Evolutionary conservation across 2,113 vertebrate genomes (phyloP), one percentile per base, ranked within the genome.

Genomic region (Scomber japonicus): DNA sequence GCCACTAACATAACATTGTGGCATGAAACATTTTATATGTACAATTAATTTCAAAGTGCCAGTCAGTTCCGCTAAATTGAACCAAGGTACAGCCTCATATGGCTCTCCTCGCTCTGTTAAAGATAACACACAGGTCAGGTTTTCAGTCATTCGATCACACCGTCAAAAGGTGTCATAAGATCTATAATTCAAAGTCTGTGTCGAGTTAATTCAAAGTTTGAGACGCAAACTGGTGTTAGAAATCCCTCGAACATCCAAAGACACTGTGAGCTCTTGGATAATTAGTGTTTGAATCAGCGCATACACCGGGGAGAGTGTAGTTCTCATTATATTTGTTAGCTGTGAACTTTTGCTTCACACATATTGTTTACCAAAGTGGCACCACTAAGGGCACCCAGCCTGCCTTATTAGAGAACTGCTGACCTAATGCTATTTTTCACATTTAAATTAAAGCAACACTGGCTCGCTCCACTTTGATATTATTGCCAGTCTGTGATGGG

Each of bases 271-370:
- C 51, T 75, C 55, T 57, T 21, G 45, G 56, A 54, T 85, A 79
- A 86, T 86, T 79, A 78, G 59, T 16, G n/a, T 78, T 72, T 64
- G 71, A 74, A 75, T 87, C 73, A 49, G 50, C 40, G 46, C 45
- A 19, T 44, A 49, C 72, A 49, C 27, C 21, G 6, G 73, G 71
- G 64, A 82, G 19, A 69, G 68, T 71, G 55, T 50, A 56, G 27
- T 49, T 45, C 82, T 89, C 75, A 84, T 90, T 86, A 78, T 84
- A 80, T 80, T 35, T 61, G 71, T 81, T 62, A 48, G 69, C 83
- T 78, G 24, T 76, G 69, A 86, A 87, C 78, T 75, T 84, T 80
- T 7, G 30, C 40, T 84, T 75, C 69, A 72, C 82, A 81, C 79
- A 75, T 75, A 72, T 74, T 82, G 72, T 81, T 88, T 86, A 75